A percentile compares a stretch with the other conserved stretches of the same genome.
phyloP scores from a whole-genome alignment of 2,888 invertebrate genomes.

The Cybosia mesomella region DNA sequence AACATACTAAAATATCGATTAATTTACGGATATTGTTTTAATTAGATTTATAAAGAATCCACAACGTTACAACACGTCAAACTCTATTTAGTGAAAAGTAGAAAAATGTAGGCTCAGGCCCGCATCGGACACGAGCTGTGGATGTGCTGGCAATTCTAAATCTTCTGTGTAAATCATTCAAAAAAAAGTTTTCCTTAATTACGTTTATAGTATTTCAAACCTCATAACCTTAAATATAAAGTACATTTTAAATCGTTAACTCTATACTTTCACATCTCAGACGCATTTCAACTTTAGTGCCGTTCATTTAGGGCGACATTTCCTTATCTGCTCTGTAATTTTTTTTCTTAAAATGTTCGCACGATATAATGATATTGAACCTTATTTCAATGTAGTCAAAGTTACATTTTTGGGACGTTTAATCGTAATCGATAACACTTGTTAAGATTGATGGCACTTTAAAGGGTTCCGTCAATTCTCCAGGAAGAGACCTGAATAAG shows the following conservation, averaged over 20 bases:
- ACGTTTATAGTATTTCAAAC: background rate
- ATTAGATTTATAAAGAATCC: no score
- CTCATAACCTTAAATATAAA: background rate
- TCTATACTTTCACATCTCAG: background rate
- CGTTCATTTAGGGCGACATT: constrained; percentile 6
- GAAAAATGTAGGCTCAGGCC: background rate
- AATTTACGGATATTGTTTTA: no score
- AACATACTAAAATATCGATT: no score
- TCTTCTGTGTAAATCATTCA: background rate
- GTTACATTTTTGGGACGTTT: background rate
- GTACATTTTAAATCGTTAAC: background rate
- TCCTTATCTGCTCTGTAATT: background rate
- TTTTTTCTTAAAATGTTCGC: background rate
- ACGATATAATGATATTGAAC: background rate
- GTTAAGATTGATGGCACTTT: constrained; percentile 44
- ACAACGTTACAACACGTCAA: background rate
- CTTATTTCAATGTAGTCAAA: accelerated
- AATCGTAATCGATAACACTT: constrained; percentile 39
- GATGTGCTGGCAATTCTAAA: background rate
- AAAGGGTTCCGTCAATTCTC: constrained; percentile 38
- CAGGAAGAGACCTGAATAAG: constrained; percentile 31
- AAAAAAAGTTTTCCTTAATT: constrained; percentile 1
- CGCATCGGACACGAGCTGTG: background rate
- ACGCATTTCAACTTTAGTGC: constrained; percentile 9
- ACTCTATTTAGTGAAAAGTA: background rate